phyloP scores from a whole-genome alignment of 1,140 invertebrate species.

The Popillia japonica region DNA sequence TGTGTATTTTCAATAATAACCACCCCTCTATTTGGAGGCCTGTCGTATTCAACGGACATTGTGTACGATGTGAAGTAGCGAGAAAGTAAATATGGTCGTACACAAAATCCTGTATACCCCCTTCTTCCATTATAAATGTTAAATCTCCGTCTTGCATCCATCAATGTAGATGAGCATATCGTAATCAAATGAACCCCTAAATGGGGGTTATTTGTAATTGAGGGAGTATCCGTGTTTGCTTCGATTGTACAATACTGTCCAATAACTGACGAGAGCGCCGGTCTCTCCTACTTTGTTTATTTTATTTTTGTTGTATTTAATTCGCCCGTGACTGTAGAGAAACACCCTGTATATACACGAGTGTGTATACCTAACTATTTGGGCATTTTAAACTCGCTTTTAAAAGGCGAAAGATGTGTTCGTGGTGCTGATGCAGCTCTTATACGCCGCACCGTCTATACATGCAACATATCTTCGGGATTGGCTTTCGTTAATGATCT shows the following conservation, averaged over 20 bases:
- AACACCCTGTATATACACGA: too few relatives aligned
- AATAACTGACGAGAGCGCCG: too few relatives aligned
- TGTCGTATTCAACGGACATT: slow-evolving; percentile 3
- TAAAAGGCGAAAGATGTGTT: slow-evolving; percentile 24
- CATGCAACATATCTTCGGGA: slow-evolving; percentile 2
- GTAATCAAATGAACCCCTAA: too few relatives aligned
- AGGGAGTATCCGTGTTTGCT: too few relatives aligned
- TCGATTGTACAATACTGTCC: too few relatives aligned
- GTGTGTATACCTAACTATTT: slow-evolving; percentile 26
- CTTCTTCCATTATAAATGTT: neutral
- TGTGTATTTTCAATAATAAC: slow-evolving; percentile 2
- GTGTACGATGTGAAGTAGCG: neutral
- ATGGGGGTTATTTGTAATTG: too few relatives aligned
- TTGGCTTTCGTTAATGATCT: slow-evolving; percentile 38
- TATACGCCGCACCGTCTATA: neutral
- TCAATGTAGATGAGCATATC: too few relatives aligned
- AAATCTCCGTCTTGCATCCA: neutral
- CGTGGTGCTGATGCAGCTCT: slow-evolving; percentile 14
- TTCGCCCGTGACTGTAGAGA: too few relatives aligned
- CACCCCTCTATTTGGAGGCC: neutral
- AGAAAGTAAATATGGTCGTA: neutral
- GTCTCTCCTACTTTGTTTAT: too few relatives aligned
- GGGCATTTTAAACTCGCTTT: slow-evolving; percentile 13
- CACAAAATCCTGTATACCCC: neutral
- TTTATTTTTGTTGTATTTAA: too few relatives aligned